A percentile compares a stretch with the other conserved stretches of the same genome.
phyloP scores from a whole-genome alignment of 2,113 vertebrate genomes.

The Acrocephalus arundinaceus region DNA sequence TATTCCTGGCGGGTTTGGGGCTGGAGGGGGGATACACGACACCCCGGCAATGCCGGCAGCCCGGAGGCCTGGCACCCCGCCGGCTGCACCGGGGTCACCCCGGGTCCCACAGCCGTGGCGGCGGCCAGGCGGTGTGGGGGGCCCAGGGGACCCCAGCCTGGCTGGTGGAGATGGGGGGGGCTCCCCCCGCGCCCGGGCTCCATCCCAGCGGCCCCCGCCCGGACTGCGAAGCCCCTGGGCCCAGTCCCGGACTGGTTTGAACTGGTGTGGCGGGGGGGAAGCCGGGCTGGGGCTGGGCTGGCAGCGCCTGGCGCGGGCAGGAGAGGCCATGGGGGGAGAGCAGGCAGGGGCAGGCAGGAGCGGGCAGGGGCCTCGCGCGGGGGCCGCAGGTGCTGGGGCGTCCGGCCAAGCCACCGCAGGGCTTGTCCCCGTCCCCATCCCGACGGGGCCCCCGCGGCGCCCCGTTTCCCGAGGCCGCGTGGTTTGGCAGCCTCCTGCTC shows the following conservation, averaged over 20 bases:
- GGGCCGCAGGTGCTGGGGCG: constrained; percentile 20
- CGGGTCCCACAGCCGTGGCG: not conserved
- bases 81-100: not conserved
- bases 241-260: constrained; percentile 16
- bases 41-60: not conserved
- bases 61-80: not conserved
- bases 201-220: not conserved
- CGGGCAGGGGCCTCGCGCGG: not conserved
- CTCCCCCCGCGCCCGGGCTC: not conserved
- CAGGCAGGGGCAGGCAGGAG: not conserved
- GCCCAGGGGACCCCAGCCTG: not conserved
- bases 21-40: not conserved
- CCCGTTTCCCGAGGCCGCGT: constrained; percentile 42
- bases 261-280: constrained; percentile 17
- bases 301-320: constrained; percentile 33
- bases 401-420: not conserved
- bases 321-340: not conserved
- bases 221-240: not conserved
- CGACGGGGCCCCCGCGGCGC: not conserved
- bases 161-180: not conserved
- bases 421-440: not conserved
- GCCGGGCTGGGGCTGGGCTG: not conserved
- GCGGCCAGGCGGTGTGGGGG: not conserved
- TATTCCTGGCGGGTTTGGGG: constrained; percentile 12
- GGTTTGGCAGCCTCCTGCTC: constrained; percentile 52